Percentiles rank a stretch among this genome's conserved stretches.
phyloP scores from a whole-genome alignment of 2,888 invertebrate species.

The Laothoe populi region DNA sequence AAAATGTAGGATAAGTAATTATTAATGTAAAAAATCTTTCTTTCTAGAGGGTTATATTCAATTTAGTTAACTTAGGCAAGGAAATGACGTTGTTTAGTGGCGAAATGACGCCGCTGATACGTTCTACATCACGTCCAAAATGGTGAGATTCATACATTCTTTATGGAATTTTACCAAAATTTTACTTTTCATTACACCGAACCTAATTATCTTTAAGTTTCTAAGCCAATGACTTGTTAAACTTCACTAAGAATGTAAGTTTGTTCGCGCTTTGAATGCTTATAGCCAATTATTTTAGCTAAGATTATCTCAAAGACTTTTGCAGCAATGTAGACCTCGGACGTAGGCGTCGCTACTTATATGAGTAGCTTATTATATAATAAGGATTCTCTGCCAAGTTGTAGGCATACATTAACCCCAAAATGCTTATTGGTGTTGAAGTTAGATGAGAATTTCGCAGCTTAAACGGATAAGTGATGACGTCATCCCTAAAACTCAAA shows the following conservation, averaged over 20 bases:
- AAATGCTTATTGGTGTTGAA: too few species aligned
- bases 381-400: too few species aligned
- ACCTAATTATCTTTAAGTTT: too few species aligned
- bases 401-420: too few species aligned
- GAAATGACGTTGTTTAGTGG: conserved; percentile 94
- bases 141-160: conserved; percentile 86
- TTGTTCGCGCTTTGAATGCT: not conserved
- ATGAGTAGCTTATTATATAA: too few species aligned
- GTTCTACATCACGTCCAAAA: conserved; percentile 94
- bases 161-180: not conserved
- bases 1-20: not conserved
- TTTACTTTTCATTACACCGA: not conserved
- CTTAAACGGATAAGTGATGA: too few species aligned
- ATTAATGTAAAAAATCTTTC: not conserved
- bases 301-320: not conserved
- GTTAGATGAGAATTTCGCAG: too few species aligned
- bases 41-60: conserved; percentile 96
- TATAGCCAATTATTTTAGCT: not conserved
- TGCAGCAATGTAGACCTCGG: not conserved
- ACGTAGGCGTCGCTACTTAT: too few species aligned
- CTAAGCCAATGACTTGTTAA: too few species aligned
- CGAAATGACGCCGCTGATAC: conserved; percentile 97
- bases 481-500: too few species aligned
- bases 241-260: not conserved
- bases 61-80: conserved; percentile 98